These are phyloP conservation scores for Xiphias gladius DNA, from an alignment of 2,113 vertebrate genomes.

Conservation along the genomic window DNA sequence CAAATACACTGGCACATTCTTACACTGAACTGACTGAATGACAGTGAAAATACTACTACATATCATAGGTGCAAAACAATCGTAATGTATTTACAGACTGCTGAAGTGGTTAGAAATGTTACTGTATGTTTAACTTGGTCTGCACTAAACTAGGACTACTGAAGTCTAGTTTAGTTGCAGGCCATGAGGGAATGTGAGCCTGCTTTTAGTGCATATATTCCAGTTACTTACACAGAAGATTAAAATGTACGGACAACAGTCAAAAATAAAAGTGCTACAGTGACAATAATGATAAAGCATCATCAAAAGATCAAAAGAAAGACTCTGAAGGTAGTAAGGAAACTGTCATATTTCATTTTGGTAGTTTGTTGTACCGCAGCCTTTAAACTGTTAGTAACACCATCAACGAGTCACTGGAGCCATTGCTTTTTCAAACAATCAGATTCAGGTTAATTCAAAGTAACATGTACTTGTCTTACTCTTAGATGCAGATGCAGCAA, in stretches of 20 bases:
- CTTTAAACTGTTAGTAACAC: constrained; percentile 2
- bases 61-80: constrained; percentile 28
- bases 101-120: constrained; percentile 7
- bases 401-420: neutral
- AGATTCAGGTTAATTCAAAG: neutral
- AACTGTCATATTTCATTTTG: constrained; percentile 17
- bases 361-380: neutral
- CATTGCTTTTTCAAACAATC: neutral
- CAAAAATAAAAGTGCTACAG: constrained; percentile 73
- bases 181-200: neutral
- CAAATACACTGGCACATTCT: neutral
- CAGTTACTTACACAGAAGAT: constrained; percentile 45
- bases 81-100: neutral
- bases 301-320: constrained; percentile 38
- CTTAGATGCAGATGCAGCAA: neutral
- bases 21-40: constrained; percentile 18
- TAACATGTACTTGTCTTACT: neutral
- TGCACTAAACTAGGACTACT: neutral
- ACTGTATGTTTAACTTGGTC: neutral
- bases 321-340: neutral
- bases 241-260: constrained; percentile 27
- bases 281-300: constrained; percentile 38
- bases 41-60: neutral
- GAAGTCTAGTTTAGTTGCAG: neutral
- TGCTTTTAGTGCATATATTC: constrained; percentile 58